phyloP scores from a whole-genome alignment of 2,113 vertebrate species.

The Turdus rufiventris region DNA sequence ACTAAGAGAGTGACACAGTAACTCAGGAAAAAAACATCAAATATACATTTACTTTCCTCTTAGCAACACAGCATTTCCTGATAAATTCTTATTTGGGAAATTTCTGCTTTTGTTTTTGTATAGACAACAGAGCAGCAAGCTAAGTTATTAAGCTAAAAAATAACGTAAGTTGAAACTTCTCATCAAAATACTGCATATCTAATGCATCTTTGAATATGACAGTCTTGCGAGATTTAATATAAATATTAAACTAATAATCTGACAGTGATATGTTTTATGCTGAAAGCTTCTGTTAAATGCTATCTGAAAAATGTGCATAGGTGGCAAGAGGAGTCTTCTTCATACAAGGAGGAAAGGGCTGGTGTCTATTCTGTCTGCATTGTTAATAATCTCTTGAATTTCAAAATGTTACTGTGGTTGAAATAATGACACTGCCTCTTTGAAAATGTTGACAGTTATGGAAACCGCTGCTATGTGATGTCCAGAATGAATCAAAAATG shows the following conservation, averaged over 20 bases:
- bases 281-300: background rate
- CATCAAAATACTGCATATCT: background rate
- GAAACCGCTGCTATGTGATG: constrained; percentile 36
- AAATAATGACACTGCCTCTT: constrained; percentile 6
- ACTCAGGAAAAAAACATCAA: background rate
- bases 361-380: background rate
- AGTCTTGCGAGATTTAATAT: background rate
- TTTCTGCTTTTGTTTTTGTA: background rate
- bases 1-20: background rate
- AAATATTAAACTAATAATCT: background rate
- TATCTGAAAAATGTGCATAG: background rate
- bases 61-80: background rate
- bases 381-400: constrained; percentile 18
- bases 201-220: background rate
- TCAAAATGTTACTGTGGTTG: constrained; percentile 7
- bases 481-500: constrained; percentile 39
- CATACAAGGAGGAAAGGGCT: background rate
- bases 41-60: background rate
- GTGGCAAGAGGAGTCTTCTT: background rate
- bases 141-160: background rate
- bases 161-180: background rate
- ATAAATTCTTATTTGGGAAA: background rate
- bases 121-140: background rate
- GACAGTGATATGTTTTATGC: background rate
- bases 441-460: constrained; percentile 18